Percentiles rank a stretch among this genome's conserved stretches.
phyloP scores from a whole-genome alignment of 2,888 invertebrate species.

The Apantesis nais region DNA sequence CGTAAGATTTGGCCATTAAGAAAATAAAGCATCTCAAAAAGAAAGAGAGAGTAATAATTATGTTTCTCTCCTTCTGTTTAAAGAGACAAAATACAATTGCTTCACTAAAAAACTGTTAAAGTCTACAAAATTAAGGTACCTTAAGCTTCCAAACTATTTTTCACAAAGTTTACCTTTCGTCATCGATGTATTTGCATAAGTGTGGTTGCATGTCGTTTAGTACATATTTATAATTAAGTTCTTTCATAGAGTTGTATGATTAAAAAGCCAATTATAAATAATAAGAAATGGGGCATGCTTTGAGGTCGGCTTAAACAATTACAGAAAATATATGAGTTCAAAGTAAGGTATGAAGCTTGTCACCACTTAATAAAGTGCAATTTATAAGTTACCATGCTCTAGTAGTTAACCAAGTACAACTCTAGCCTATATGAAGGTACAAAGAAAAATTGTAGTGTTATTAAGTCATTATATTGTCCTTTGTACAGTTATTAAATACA shows the following conservation, averaged over 20 bases:
- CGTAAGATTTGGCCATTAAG: no score
- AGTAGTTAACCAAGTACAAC: neutral
- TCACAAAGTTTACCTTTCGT: neutral
- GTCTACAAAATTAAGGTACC: neutral
- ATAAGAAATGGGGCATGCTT: constrained; percentile 33
- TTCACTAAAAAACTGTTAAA: no score
- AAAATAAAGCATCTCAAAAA: neutral
- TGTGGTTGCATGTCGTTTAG: constrained; percentile 47
- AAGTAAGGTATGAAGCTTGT: neutral
- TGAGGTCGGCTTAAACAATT: neutral
- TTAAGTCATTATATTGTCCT: neutral
- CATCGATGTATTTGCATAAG: constrained; percentile 22
- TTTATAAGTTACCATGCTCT: neutral
- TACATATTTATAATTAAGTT: constrained; percentile 12
- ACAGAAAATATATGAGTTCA: constrained; percentile 2
- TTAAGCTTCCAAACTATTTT: neutral
- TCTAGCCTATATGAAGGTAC: neutral
- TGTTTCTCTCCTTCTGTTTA: no score
- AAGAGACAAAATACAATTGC: no score
- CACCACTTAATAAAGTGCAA: constrained; percentile 3
- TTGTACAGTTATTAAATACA: neutral
- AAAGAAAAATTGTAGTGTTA: neutral
- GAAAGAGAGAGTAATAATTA: no score
- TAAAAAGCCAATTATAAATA: constrained; percentile 7
- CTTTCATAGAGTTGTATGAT: constrained; percentile 11